Evolutionary conservation across 2,888 invertebrate species (phyloP).

Genomic region (Trilocha varians): DNA sequence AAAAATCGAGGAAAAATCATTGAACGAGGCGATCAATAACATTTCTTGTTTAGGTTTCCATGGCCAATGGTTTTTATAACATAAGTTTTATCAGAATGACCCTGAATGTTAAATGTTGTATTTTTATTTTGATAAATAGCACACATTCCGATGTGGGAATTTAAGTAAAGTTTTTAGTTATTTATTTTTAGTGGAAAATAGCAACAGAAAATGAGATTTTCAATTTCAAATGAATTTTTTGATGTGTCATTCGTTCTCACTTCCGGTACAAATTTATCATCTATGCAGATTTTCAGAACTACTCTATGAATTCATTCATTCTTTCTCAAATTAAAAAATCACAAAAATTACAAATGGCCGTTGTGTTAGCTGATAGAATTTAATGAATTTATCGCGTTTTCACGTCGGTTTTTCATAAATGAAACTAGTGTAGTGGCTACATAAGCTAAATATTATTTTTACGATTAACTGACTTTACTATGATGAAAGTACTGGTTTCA

Average conservation of each 20-base stretch:
- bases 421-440: too few relatives aligned
- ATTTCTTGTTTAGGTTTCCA: neutral
- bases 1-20: constrained; percentile 33
- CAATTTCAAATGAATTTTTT: neutral
- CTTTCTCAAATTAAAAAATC: neutral
- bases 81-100: too few relatives aligned
- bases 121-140: too few relatives aligned
- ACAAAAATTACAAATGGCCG: constrained; percentile 32
- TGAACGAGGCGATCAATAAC: constrained; percentile 50
- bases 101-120: too few relatives aligned
- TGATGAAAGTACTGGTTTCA: neutral
- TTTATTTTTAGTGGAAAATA: too few relatives aligned
- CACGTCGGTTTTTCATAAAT: too few relatives aligned
- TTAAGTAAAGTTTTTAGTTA: neutral
- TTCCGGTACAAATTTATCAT: too few relatives aligned
- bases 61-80: too few relatives aligned
- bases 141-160: too few relatives aligned
- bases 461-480: neutral
- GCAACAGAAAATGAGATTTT: neutral
- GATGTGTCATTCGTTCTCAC: neutral
- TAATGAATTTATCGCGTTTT: neutral
- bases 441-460: neutral
- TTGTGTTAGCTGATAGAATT: constrained; percentile 13
- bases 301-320: neutral
- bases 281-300: too few relatives aligned